Evolutionary conservation across 2,888 invertebrate genomes (phyloP).

Genomic region (Tenthredo notha): DNA sequence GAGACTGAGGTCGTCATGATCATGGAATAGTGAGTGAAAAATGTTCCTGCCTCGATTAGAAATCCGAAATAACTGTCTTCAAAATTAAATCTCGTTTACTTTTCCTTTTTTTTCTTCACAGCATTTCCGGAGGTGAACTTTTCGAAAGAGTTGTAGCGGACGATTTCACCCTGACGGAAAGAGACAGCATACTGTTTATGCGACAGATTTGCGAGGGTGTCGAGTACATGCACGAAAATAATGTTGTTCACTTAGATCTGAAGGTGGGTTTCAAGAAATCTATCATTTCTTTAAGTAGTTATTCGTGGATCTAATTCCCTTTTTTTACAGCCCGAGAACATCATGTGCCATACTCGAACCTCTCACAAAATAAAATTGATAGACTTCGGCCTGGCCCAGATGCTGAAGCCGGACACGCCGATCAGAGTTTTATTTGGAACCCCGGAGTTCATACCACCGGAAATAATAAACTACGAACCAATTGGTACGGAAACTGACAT

Average conservation of each 20-base stretch:
- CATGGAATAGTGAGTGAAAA: constrained; percentile 91
- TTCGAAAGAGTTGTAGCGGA: constrained; percentile 96
- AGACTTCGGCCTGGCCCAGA: constrained; percentile 94
- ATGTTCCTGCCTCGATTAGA: not conserved
- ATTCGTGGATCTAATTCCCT: not conserved
- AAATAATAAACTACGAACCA: constrained; percentile 94
- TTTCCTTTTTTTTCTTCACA: constrained; percentile 74
- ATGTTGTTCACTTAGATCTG: constrained; percentile 93
- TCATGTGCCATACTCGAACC: constrained; percentile 92
- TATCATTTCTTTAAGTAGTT: not conserved
- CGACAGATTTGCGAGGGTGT: constrained; percentile 96
- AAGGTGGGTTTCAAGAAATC: constrained; percentile 81
- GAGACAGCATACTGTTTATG: constrained; percentile 89
- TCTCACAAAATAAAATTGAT: constrained; percentile 95
- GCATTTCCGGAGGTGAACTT: constrained; percentile 95
- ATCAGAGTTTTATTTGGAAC: constrained; percentile 91
- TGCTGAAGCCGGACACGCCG: constrained; percentile 84
- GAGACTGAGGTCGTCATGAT: constrained; percentile 93
- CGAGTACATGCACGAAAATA: constrained; percentile 91
- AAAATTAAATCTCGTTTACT: not conserved
- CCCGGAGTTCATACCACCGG: constrained; percentile 95
- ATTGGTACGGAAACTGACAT: constrained; percentile 93
- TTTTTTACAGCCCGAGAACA: constrained; percentile 90
- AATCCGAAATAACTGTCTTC: not conserved
- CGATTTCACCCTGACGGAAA: constrained; percentile 94